Conservation (phyloP, 2,888 invertebrate species). For the Caradrina kadenii region DNA sequence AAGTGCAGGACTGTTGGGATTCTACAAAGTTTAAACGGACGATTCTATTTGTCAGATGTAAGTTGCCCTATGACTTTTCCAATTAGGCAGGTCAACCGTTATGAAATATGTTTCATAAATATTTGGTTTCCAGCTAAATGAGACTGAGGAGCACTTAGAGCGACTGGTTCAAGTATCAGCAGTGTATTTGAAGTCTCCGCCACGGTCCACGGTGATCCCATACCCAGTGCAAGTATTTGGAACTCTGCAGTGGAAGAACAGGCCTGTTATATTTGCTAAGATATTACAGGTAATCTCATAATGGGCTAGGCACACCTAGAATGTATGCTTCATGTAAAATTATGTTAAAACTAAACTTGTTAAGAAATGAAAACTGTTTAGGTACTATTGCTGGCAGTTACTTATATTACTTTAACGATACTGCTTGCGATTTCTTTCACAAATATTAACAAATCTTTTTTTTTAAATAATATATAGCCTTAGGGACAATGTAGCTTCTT, state of each 20-base stretch:
- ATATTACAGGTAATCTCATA: conserved; percentile 75
- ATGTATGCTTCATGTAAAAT: conserved; percentile 3
- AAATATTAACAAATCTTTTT: no score
- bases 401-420: no score
- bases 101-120: background rate
- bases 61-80: conserved; percentile 49
- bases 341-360: background rate
- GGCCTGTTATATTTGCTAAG: conserved; percentile 79
- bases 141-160: conserved; percentile 53
- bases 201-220: conserved; percentile 73
- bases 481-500: no score
- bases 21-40: conserved; percentile 76
- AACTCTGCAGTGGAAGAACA: conserved; percentile 76
- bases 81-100: background rate
- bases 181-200: conserved; percentile 69
- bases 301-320: background rate
- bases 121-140: conserved; percentile 69
- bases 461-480: no score
- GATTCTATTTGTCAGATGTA: conserved; percentile 78
- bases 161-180: conserved; percentile 73
- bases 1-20: conserved; percentile 81
- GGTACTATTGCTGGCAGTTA: no score
- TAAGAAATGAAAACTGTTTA: no score
- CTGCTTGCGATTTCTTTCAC: no score
- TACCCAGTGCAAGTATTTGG: conserved; percentile 84